Evolutionary conservation across 2,797 vertebrate genomes (phyloP).

Genomic region (Hippopotamyrus pictus): DNA sequence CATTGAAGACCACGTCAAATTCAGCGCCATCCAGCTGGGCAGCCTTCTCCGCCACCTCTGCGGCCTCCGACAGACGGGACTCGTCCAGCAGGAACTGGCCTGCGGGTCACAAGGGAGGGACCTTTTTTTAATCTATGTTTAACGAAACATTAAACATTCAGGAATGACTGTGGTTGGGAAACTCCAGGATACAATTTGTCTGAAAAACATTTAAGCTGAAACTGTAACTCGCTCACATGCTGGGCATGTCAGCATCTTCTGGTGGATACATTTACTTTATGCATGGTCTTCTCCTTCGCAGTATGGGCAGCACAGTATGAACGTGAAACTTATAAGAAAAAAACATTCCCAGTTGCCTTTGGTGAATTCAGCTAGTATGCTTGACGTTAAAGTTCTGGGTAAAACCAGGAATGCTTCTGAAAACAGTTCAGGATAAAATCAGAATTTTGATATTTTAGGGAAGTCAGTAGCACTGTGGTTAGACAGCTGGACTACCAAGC

Average conservation of each 20-base stretch:
- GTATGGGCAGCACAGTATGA: not conserved
- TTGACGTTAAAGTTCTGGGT: not conserved
- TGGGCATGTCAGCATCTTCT: not conserved
- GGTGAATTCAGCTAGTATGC: not conserved
- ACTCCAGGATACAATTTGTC: not conserved
- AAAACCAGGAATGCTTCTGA: conserved; percentile 1
- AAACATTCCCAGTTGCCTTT: not conserved
- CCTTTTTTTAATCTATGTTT: not conserved
- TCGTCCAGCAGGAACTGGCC: conserved; percentile 94
- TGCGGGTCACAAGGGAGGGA: conserved; percentile 39
- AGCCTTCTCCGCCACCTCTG: conserved; percentile 87
- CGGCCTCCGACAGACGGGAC: conserved; percentile 80
- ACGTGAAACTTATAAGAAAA: not conserved
- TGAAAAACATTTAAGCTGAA: not conserved
- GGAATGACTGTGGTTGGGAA: not conserved
- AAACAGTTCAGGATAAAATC: conserved; percentile 14
- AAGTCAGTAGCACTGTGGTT: not conserved
- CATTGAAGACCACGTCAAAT: conserved; percentile 97
- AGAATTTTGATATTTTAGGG: not conserved
- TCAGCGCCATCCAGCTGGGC: conserved; percentile 80
- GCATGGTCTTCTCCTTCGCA: not conserved
- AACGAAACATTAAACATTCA: not conserved
- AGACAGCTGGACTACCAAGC: not conserved
- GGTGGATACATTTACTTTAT: not conserved
- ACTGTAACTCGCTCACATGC: not conserved